Evolutionary conservation across 2,113 vertebrate species (phyloP).

Genomic region (Anguilla rostrata): DNA sequence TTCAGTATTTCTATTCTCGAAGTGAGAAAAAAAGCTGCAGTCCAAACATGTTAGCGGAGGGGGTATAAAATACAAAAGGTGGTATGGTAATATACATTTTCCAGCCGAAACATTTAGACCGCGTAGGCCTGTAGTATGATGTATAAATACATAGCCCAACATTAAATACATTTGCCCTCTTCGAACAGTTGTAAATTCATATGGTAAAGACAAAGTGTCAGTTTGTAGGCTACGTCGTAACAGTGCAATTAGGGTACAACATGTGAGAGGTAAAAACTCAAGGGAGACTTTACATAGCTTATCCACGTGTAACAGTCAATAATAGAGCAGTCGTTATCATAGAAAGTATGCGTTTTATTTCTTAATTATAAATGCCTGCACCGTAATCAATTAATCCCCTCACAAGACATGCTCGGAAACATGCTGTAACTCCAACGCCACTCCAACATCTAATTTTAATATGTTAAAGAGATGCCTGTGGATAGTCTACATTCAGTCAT

Average conservation of each 20-base stretch:
- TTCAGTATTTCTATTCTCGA: background rate
- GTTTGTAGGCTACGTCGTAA: background rate
- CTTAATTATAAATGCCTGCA: background rate
- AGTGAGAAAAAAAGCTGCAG: background rate
- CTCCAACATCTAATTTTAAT: constrained; percentile 6
- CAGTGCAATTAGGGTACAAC: too few relatives aligned
- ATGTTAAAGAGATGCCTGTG: constrained; percentile 1
- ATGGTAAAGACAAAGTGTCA: background rate
- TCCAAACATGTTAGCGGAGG: background rate
- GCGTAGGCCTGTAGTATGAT: background rate
- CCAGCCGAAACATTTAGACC: background rate
- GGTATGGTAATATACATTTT: background rate
- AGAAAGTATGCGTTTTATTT: background rate
- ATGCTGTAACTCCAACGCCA: background rate
- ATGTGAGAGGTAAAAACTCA: too few relatives aligned
- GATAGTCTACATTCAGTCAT: background rate
- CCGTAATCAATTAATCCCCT: background rate
- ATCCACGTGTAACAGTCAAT: background rate
- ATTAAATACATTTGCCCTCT: background rate
- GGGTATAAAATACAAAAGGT: background rate
- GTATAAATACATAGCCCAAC: background rate
- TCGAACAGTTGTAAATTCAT: background rate
- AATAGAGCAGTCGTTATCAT: background rate
- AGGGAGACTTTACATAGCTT: too few relatives aligned
- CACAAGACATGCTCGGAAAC: background rate